Evolutionary conservation across 2,888 invertebrate species (phyloP), one percentile per base, ranked within the genome.

Genomic region (Agelastica alni): DNA sequence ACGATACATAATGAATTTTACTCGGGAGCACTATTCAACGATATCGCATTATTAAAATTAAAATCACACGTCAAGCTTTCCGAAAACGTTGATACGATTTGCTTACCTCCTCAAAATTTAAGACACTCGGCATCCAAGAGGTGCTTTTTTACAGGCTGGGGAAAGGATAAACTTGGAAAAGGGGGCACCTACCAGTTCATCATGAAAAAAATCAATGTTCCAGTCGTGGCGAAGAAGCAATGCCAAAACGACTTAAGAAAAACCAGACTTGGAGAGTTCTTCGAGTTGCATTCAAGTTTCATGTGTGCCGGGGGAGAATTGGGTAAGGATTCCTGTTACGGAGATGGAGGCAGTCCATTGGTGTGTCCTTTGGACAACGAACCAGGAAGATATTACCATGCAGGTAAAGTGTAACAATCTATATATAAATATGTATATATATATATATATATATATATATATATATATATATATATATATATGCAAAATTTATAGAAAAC

Each of bases 281-380:
- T 89, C 74, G 76, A 73, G 1, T 77, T 92, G 20, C 85, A 90
- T 69, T 72, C 78, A 1, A 85, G 87, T 49, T 90, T 91, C 70
- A 80, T 89, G 4, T 92, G 92, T 70, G 91, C 91, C 0, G 91
- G 91, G 0, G 91, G 91, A 0, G 83, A 86, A 67, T 78, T 79
- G 18, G 88, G 87, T 2, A 81, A 85, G 67, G 92, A 92, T 61
- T 87, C 90, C 0, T 92, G 91, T 42, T 57, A 54, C 20, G 68
- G 68, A 42, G 66, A 68, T 46, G 69, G 69, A 30, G 69, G 69
- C 5, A 61, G 67, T 44, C 68, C 69, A 6, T 48, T 69, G 28
- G 61, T 67, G 34, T 69, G 69, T 44, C 51, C 83, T 3, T 78
- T 57, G 9, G 42, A 56, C 14, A 32, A 43, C 1, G 41, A 51